Percentiles rank a stretch among this genome's conserved stretches.
These are phyloP conservation scores for Corvus cornix DNA, from an alignment of 2,113 vertebrate species.

Conservation along the genomic window DNA sequence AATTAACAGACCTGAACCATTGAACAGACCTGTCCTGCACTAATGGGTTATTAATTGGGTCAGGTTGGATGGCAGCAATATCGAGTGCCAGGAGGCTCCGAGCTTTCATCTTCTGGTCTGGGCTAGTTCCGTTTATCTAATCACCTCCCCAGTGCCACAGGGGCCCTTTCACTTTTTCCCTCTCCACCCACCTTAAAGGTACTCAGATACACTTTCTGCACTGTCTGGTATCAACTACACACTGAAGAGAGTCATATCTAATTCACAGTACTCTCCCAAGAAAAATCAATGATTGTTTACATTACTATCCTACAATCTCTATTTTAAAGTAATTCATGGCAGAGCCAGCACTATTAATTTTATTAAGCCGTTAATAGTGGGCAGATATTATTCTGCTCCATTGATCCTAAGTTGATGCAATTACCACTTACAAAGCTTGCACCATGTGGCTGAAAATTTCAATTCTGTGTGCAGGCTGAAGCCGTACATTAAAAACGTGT, in stretches of 20 bases:
- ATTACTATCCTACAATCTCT: conserved; percentile 48
- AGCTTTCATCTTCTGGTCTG: conserved; percentile 15
- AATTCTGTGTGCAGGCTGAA: conserved; percentile 28
- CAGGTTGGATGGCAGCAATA: conserved; percentile 18
- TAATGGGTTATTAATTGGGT: conserved; percentile 62
- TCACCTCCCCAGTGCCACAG: not conserved
- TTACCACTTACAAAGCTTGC: conserved; percentile 45
- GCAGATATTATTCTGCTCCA: conserved; percentile 67
- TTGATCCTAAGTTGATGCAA: conserved; percentile 64
- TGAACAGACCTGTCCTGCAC: not conserved
- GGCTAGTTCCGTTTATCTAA: conserved; percentile 31
- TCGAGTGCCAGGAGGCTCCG: not conserved
- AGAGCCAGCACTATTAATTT: conserved; percentile 47
- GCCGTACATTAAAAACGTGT: not conserved
- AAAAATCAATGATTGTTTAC: conserved; percentile 71
- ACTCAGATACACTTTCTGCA: not conserved
- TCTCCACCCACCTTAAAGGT: not conserved
- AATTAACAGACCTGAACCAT: conserved; percentile 36
- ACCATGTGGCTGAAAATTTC: conserved; percentile 3
- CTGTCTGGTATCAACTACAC: not conserved
- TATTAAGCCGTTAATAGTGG: conserved; percentile 59
- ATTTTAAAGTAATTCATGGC: conserved; percentile 69
- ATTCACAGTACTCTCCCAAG: conserved; percentile 17
- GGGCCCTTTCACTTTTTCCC: not conserved
- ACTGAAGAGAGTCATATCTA: conserved; percentile 7